These are phyloP conservation scores for Taenaris catops DNA, from an alignment of 2,888 invertebrate genomes.

Conservation along the genomic window DNA sequence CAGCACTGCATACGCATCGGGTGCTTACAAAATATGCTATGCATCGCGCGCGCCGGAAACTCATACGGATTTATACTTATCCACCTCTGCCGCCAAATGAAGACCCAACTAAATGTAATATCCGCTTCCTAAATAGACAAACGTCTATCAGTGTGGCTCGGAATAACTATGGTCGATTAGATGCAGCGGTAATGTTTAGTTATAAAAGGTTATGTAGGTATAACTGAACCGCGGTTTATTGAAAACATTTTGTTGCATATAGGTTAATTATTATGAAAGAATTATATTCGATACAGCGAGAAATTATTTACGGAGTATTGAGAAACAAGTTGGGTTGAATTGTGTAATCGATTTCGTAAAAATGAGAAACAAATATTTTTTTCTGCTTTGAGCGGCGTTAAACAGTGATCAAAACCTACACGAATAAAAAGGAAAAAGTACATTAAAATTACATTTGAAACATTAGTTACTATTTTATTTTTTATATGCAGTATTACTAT, in stretches of 20 bases:
- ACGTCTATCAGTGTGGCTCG: slow-evolving; percentile 71
- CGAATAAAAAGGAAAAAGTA: no score
- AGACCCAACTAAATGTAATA: slow-evolving; percentile 76
- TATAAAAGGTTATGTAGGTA: slow-evolving; percentile 17
- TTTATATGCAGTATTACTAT: no score
- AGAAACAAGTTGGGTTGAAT: no score
- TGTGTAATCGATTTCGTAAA: no score
- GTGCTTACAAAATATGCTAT: slow-evolving; percentile 72
- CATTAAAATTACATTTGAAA: no score
- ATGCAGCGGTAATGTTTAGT: slow-evolving; percentile 39
- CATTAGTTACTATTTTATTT: no score
- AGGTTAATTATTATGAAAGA: slow-evolving; percentile 2
- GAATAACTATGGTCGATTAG: slow-evolving; percentile 74
- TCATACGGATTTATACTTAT: slow-evolving; percentile 68
- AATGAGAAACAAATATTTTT: no score
- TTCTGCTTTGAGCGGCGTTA: no score
- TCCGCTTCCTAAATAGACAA: slow-evolving; percentile 80
- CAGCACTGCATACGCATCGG: slow-evolving; percentile 54
- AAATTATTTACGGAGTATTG: no score
- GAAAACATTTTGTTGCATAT: slow-evolving; percentile 3
- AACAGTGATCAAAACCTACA: no score
- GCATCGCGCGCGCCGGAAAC: slow-evolving; percentile 70
- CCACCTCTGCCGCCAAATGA: slow-evolving; percentile 76
- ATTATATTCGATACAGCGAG: no score
- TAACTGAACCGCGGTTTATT: slow-evolving; percentile 20